Evolutionary conservation across 2,113 vertebrate genomes (phyloP), one percentile per base, ranked within the genome.

Genomic region (Taurulus bubalis): DNA sequence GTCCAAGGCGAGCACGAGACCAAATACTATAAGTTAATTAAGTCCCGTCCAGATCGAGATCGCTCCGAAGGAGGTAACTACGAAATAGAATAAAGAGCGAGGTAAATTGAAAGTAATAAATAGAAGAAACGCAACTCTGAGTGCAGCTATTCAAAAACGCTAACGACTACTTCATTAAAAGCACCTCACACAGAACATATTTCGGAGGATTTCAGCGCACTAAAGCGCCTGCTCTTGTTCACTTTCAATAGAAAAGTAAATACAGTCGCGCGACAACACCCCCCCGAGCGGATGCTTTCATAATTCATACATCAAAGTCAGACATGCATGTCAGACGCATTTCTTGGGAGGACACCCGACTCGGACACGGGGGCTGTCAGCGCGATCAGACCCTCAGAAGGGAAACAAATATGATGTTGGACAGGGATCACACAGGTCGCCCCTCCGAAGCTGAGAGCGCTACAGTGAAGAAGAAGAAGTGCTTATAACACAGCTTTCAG

Each of bases 361-460:
- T 45, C 2, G 0, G 18, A 66, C 58, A 8, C 24, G 0, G n/a
- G 49, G 36, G 49, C 79, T 85, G 82, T 86, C 79, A 68, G 77
- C 32, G 64, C 72, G 80, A 80, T 87, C 66, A 71, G 75, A 82
- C 32, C 63, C 73, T 89, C 32, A 55, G 34, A 32, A 51, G 6
- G 40, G 60, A 83, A 80, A 66, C 55, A 71, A 82, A 79, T 32
- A 83, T 81, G 34, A 49, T 9, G 40, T 56, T 12, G 40, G 83
- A 87, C 67, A 77, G 47, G 30, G 42, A 80, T 77, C 82, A 73
- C 82, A 73, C 28, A 38, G 80, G 71, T 87, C 58, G 20, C 55
- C 80, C 64, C 40, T 69, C 14, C 14, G 14, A 71, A 67, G 58
- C 66, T 75, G 69, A 16, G 8, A 55, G 62, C 84, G 32, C 16